phyloP scores from a whole-genome alignment of 2,888 invertebrate species.

The Scrobipalpa costella region DNA sequence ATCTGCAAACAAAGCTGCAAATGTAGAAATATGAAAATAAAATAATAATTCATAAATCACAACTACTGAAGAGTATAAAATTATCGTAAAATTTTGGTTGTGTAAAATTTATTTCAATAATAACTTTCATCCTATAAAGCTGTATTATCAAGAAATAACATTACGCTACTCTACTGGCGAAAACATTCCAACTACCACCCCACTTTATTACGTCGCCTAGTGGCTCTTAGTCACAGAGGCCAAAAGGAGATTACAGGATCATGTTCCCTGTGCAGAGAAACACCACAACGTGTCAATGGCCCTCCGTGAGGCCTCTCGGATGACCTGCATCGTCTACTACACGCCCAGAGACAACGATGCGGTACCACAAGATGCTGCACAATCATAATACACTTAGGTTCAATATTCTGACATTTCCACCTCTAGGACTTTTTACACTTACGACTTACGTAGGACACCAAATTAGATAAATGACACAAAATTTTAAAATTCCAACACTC shows the following conservation, averaged over 20 bases:
- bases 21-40: too few species aligned
- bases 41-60: too few species aligned
- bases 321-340: constrained; percentile 55
- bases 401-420: background rate
- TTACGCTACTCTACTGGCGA: too few species aligned
- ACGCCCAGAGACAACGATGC: constrained; percentile 11
- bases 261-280: constrained; percentile 14
- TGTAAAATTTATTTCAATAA: too few species aligned
- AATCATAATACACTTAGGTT: constrained; percentile 1
- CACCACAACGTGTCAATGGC: constrained; percentile 43
- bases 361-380: background rate
- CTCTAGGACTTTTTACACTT: background rate
- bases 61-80: too few species aligned
- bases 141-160: too few species aligned
- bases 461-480: background rate
- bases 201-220: too few species aligned
- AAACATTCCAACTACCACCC: too few species aligned
- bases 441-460: background rate
- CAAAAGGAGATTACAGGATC: background rate
- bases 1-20: too few species aligned
- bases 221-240: background rate
- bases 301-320: constrained; percentile 41
- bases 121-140: too few species aligned
- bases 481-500: background rate
- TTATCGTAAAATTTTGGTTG: too few species aligned